Evolutionary conservation across 2,888 invertebrate species (phyloP), one percentile per base, ranked within the genome.

Genomic region (Acleris literana): DNA sequence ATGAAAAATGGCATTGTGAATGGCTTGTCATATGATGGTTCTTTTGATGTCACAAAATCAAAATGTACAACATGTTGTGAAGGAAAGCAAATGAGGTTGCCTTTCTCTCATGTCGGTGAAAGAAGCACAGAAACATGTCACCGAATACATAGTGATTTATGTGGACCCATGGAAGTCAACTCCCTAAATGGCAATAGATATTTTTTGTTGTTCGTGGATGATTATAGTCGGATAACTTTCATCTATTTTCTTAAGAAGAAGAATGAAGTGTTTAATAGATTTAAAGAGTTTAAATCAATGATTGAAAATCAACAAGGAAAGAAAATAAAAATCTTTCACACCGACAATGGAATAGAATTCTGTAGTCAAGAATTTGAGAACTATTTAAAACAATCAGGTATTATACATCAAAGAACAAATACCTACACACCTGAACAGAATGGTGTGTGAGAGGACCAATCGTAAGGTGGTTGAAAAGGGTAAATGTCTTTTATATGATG

Each of bases 401-500:
- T 72, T 33, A 46, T 70, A 11, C 71, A 74, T 64, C 72, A 72
- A 25, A 72, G 54, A 44, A 70, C 68, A 1, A 69, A 67, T 48
- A 5, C 58, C 3, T 71, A 71, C 39, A 69, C 69, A 7, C 66
- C 69, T 2, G 65, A 68, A 55, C 63, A 68, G 52, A 68, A 71
- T 63, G 68, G 69, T 20, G 4, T 63, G 68, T 25, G 70, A 69
- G 22, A 16, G 65, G n/a, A 16, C 49, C 11, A 71, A 71, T 39
- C 22, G 71, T 4, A 66, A 69, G 3, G 57, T 70, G 18, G 69
- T 71, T 16, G 71, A 69, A 33, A 67, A 64, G 25, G 69, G 56
- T 18, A 56, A 18, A 55, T 70, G 64, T 67, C 20, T 68, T 49
- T 44, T 62, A 25, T 69, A 17, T 53, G 70, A 68, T 63, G 71